Conservation (phyloP, 2,888 invertebrate species). For the Andrena camellia region DNA sequence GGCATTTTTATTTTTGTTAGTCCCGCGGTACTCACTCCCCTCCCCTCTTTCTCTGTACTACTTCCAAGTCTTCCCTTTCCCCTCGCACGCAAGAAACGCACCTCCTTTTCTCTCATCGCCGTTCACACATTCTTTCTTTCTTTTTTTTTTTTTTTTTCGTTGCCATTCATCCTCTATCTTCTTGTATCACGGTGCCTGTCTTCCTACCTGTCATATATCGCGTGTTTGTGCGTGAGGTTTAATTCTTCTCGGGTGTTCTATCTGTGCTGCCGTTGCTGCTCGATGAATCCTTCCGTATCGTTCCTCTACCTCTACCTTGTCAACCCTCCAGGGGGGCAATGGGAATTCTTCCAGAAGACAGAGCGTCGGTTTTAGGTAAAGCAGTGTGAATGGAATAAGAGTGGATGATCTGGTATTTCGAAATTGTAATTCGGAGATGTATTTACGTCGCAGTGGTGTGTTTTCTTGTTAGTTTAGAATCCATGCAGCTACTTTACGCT, state of each 20-base stretch:
- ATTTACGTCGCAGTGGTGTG: no score
- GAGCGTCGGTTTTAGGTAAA: not conserved
- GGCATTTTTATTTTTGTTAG: constrained; percentile 67
- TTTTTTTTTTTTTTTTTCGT: constrained; percentile 16
- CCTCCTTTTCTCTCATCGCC: not conserved
- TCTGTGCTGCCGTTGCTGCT: not conserved
- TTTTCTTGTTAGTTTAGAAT: not conserved
- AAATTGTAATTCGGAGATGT: no score
- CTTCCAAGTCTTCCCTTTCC: no score
- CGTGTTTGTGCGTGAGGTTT: not conserved
- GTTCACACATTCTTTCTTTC: not conserved
- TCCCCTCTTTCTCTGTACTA: constrained; percentile 6
- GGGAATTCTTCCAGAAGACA: not conserved
- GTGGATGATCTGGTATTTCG: no score
- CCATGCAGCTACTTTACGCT: constrained; percentile 8
- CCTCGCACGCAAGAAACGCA: not conserved
- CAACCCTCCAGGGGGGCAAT: not conserved
- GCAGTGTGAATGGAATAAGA: no score
- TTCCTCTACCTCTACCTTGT: not conserved
- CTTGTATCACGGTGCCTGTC: constrained; percentile 1
- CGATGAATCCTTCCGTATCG: not conserved
- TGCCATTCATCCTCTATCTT: not conserved
- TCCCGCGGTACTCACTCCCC: constrained; percentile 52
- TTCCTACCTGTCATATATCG: not conserved
- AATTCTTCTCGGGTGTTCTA: not conserved